Percentiles rank a stretch among this genome's conserved stretches.
phyloP scores from a whole-genome alignment of 37 sponge, comb jelly and placozoan species.

The Mnemiopsis leidyi region DNA sequence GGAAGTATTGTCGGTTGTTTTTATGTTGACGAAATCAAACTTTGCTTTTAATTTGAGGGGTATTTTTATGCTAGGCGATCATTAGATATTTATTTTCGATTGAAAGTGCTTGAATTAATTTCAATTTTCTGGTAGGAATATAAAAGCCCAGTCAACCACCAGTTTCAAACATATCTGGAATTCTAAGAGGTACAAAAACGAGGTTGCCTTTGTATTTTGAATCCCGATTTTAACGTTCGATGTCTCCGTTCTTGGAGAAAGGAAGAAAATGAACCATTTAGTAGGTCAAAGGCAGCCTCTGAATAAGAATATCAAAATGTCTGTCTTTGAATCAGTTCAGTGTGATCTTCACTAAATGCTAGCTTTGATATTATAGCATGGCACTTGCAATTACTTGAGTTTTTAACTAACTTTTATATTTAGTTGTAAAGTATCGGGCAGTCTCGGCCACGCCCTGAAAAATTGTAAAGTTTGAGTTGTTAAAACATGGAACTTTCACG shows the following conservation, averaged over 20 bases:
- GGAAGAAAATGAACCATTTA: not conserved
- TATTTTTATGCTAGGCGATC: not conserved
- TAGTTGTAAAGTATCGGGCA: not conserved
- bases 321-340: not conserved
- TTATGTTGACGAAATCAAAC: not conserved
- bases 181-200: not conserved
- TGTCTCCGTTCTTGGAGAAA: not conserved
- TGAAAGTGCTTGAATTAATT: not conserved
- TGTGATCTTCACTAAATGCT: not conserved
- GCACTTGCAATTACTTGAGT: not conserved
- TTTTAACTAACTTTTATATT: not conserved
- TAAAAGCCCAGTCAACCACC: not conserved
- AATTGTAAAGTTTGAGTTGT: not conserved
- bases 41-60: not conserved
- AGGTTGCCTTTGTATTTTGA: not conserved
- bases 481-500: not conserved
- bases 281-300: not conserved
- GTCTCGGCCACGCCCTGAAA: not conserved
- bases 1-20: too few relatives aligned
- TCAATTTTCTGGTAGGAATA: slow-evolving; percentile 31
- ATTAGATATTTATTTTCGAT: not conserved
- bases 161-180: slow-evolving; percentile 28
- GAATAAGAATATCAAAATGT: not conserved
- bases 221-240: not conserved
- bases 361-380: not conserved